Conservation (phyloP, 2,797 vertebrate species). For the Rhabdomys pumilio region DNA sequence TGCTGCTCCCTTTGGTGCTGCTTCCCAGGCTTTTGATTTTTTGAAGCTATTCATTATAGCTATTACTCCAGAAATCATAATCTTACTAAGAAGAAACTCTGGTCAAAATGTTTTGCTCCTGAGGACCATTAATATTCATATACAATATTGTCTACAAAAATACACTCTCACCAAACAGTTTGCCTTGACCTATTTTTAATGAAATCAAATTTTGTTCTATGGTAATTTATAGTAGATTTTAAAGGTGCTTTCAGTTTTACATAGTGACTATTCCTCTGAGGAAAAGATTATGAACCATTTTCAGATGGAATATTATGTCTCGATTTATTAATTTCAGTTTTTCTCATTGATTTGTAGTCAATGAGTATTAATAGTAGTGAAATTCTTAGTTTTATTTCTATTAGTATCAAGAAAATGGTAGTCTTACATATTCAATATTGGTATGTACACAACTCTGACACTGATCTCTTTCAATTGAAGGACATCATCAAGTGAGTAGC, state of each 20-base stretch:
- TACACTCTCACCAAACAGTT: conserved; percentile 8
- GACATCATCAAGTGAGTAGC: neutral
- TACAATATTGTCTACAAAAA: conserved; percentile 50
- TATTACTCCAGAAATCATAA: conserved; percentile 47
- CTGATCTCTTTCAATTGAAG: too few relatives aligned
- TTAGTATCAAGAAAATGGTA: neutral
- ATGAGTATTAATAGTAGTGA: neutral
- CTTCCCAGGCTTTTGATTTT: neutral
- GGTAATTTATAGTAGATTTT: neutral
- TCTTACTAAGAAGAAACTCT: conserved; percentile 39
- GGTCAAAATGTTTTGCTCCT: neutral
- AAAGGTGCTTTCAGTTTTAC: neutral
- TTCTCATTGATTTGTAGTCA: neutral
- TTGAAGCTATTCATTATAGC: neutral
- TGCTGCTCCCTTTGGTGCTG: neutral
- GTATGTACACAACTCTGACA: neutral
- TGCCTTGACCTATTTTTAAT: neutral
- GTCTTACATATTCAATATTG: neutral
- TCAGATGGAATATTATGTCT: neutral
- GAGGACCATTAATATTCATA: neutral
- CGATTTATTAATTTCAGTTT: neutral
- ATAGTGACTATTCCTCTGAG: neutral
- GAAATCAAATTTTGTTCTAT: neutral
- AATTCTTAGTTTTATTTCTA: conserved; percentile 18
- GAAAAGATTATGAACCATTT: conserved; percentile 9